Percentiles rank a stretch among this genome's conserved stretches.
Conservation (phyloP, 2,113 vertebrate genomes). For the Petrocephalus microphthalmus region DNA sequence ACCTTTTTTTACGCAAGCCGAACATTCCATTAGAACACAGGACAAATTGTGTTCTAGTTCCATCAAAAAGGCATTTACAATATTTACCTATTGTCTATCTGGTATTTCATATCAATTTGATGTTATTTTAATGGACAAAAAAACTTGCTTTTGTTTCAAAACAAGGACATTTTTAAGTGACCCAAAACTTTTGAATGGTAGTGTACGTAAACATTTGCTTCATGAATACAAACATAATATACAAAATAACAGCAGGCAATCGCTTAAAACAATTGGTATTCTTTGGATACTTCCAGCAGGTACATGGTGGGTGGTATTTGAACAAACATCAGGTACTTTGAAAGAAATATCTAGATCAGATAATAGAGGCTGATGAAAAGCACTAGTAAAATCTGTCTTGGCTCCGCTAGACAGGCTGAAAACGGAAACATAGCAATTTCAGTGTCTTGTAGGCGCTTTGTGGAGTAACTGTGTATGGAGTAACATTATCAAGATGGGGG, state of each 20-base stretch:
- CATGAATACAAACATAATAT: not conserved
- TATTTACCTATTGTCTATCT: no score
- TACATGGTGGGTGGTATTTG: conserved; percentile 30
- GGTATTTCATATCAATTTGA: no score
- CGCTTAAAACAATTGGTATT: conserved; percentile 28
- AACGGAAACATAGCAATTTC: conserved; percentile 4
- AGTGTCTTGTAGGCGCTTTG: not conserved
- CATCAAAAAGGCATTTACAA: no score
- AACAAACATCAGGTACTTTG: conserved; percentile 30
- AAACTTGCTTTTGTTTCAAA: no score
- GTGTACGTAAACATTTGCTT: not conserved
- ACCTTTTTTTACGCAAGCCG: not conserved
- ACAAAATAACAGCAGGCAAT: conserved; percentile 18
- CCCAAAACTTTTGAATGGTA: not conserved
- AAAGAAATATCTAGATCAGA: conserved; percentile 22
- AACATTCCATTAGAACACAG: no score
- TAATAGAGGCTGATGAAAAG: not conserved
- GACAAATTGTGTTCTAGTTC: no score
- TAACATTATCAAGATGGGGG: not conserved
- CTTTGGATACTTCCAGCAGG: conserved; percentile 28
- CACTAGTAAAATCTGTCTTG: not conserved
- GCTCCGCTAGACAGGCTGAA: not conserved
- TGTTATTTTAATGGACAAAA: no score
- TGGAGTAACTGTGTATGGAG: not conserved
- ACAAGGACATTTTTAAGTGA: no score